A percentile compares a stretch with the other conserved stretches of the same genome.
Conservation (phyloP, 2,888 invertebrate genomes). For the Melanostoma scalare region DNA sequence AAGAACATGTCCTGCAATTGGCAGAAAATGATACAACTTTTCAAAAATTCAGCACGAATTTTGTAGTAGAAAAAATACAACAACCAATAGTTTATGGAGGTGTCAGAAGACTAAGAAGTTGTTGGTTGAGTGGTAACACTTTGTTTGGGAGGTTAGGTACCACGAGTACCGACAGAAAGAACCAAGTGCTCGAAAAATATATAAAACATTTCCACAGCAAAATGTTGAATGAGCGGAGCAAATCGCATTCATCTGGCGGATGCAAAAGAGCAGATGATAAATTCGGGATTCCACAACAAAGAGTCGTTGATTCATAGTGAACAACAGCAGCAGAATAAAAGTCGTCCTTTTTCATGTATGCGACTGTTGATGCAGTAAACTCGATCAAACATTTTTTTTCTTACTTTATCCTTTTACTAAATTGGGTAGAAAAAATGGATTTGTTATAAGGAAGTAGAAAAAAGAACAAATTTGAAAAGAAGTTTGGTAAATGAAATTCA, state of each 20-base stretch:
- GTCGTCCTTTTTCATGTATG: too few relatives aligned
- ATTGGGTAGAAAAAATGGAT: too few relatives aligned
- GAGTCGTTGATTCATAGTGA: conserved; percentile 68
- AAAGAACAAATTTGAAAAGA: too few relatives aligned
- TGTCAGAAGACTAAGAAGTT: conserved; percentile 45
- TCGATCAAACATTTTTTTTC: too few relatives aligned
- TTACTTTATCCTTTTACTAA: too few relatives aligned
- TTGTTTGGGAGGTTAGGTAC: conserved; percentile 43
- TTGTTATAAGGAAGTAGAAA: too few relatives aligned
- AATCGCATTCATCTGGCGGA: conserved; percentile 70
- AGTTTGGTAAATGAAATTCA: too few relatives aligned
- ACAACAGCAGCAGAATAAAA: conserved; percentile 1
- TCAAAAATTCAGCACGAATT: conserved; percentile 37
- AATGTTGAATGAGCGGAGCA: conserved; percentile 31
- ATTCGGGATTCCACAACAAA: conserved; percentile 58
- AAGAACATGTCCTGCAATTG: conserved; percentile 36
- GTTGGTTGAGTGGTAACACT: conserved; percentile 54
- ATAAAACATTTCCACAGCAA: conserved; percentile 16
- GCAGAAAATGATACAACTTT: conserved; percentile 52
- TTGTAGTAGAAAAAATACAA: conserved; percentile 14
- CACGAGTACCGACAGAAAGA: conserved; percentile 12
- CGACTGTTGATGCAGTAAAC: too few relatives aligned
- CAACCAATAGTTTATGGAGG: conserved; percentile 38
- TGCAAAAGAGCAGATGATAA: conserved; percentile 69
- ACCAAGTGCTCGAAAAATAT: neutral